Base-by-base conservation (phyloP, 2,888 invertebrate species). In the Chrysotoxum bicinctum region DNA sequence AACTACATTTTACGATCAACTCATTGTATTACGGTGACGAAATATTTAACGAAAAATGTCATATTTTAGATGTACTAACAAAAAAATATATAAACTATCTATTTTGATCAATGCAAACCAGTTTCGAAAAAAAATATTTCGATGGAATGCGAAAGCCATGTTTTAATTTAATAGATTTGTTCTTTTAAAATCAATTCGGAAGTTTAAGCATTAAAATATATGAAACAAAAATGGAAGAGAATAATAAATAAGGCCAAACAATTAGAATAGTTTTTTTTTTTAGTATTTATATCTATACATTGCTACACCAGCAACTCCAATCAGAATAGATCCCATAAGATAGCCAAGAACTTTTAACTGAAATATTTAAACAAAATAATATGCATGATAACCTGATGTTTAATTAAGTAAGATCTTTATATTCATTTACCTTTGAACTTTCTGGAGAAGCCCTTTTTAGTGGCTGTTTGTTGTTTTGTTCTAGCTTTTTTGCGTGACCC, bases 251-350 rank as follows among this genome's bases (percentile, higher is more conserved):
- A 70, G 54, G 72, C 70, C 70, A 85, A 86, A 74, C 50, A 77
- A 69, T 40, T 60, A 69, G 5, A 45, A 30, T 74, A 50, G 1
- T 64, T 37, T 75, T 88, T 87, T 62, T 43, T 64, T 16, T 66
- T 66, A 92, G 88, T 92, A 93, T 93, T 95, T 95, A 92, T 96
- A 95, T 90, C 95, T 94, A 92, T 96, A 96, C 75, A 95, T 95
- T 66, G 96, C 94, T 72, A 96, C 94, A 87, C 96, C 96, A 74
- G 95, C 94, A 78, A 95, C 93, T 69, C 96, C 94, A 88, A 96
- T 94, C 77, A 96, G 93, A 87, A 96, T 92, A 16, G 96, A 94
- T 75, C 95, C 95, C 95, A 92, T 91, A 37, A 92, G 82, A 87
- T 92, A 92, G 8, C 92, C 91, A 58, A 92, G 88, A n/a, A 92